Conservation (phyloP, 2,113 vertebrate genomes). For the Lates calcarifer region DNA sequence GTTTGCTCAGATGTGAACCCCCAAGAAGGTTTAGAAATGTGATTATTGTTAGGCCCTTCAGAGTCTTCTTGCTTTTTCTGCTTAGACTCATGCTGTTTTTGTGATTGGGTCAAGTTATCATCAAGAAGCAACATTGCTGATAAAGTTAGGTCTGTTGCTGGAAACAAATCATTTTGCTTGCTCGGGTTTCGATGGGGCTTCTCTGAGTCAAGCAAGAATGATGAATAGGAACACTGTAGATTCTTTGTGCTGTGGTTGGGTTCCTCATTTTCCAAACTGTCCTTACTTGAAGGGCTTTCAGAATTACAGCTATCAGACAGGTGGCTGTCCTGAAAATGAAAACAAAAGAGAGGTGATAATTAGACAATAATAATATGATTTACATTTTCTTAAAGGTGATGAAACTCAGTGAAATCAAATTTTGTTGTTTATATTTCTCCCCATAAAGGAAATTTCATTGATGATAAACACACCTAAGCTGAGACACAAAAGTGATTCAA, state of each 20-base stretch:
- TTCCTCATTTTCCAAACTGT: constrained; percentile 91
- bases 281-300: constrained; percentile 89
- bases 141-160: constrained; percentile 61
- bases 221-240: constrained; percentile 62
- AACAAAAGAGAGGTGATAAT: constrained; percentile 23
- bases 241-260: constrained; percentile 69
- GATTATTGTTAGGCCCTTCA: constrained; percentile 51
- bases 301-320: constrained; percentile 82
- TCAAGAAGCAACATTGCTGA: constrained; percentile 74
- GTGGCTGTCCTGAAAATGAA: constrained; percentile 86
- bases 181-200: constrained; percentile 63
- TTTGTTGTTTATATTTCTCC: neutral
- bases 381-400: constrained; percentile 23
- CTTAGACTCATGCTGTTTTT: constrained; percentile 59
- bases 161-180: constrained; percentile 51
- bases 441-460: neutral
- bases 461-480: neutral
- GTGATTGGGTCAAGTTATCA: constrained; percentile 70
- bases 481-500: neutral
- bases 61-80: constrained; percentile 69
- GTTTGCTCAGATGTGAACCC: constrained; percentile 42
- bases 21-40: constrained; percentile 64
- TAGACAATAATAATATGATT: neutral
- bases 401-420: too few relatives aligned
- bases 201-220: constrained; percentile 67